Evolutionary conservation across 1,140 invertebrate genomes (phyloP).

Genomic region (Lepidurus couesii): DNA sequence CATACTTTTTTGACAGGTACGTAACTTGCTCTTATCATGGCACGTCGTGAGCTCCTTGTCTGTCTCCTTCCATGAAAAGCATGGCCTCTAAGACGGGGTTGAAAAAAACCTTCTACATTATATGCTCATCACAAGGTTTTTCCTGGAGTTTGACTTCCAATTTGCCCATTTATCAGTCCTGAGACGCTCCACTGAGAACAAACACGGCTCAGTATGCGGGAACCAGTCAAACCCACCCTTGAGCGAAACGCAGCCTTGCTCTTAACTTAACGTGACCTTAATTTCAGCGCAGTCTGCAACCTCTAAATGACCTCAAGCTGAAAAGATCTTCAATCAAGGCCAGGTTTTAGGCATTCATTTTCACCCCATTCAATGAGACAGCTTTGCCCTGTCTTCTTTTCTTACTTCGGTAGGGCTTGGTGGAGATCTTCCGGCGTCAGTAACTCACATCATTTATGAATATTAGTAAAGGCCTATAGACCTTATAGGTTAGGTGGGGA

Average conservation of each 20-base stretch:
- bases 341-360: no score
- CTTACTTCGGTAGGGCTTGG: no score
- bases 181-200: background rate
- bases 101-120: background rate
- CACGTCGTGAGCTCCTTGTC: background rate
- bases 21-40: background rate
- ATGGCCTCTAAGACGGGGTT: background rate
- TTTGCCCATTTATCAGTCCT: background rate
- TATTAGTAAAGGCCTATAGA: no score
- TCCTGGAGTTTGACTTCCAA: constrained; percentile 14
- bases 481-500: no score
- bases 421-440: no score
- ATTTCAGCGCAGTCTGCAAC: background rate
- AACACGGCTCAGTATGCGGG: background rate
- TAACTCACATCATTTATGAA: no score
- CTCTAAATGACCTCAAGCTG: no score
- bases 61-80: constrained; percentile 1
- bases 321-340: no score
- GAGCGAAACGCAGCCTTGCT: background rate
- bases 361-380: no score
- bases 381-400: no score
- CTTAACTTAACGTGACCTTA: background rate
- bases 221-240: background rate
- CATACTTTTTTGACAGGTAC: background rate
- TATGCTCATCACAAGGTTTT: background rate